Base-by-base conservation (phyloP, 2,113 vertebrate genomes). In the Hippocampus zosterae region DNA sequence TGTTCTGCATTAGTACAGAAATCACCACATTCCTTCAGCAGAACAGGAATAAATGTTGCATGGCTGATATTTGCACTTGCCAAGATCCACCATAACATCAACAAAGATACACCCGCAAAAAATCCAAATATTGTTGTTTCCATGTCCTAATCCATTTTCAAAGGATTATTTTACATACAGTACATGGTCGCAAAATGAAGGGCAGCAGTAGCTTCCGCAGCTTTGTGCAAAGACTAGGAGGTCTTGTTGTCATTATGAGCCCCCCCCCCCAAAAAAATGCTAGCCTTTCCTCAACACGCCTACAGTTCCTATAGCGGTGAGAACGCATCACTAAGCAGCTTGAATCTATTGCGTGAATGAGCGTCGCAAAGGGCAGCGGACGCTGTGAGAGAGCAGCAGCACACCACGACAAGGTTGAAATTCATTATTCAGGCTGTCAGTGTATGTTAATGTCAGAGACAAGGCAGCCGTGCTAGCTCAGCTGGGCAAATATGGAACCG, bases 311-410 rank as follows among this genome's bases (percentile, higher is more conserved):
- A 71, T 69, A 68, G 74, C 70, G 81, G 70, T 42, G 67, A 82
- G 56, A 75, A 87, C 81, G 81, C 84, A 71, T 92, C 86, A 90
- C 77, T 68, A 70, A 76, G 70, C 81, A 78, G 85, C 83, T 87
- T 79, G 72, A 89, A 85, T 89, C 73, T 86, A 83, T 87, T 90
- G 85, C 69, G 76, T 78, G 67, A 81, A 69, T 74, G 65, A 74
- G 64, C 44, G 19, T 56, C 71, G 66, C 21, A 48, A 75, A 42
- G 0, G 48, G 60, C 75, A 68, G 68, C 3, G 21, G 21, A n/a
- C n/a, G 86, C 69, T 72, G 73, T 41, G 72, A 81, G 81, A 84
- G 84, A 86, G 81, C 81, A 89, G 85, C 83, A 85, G 86, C 80
- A 55, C 11, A 82, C 33, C 33, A 85, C 76, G 78, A 87, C 85